Evolutionary conservation across 2,113 vertebrate species (phyloP), one percentile per base, ranked within the genome.

Genomic region (Percina caprodes): DNA sequence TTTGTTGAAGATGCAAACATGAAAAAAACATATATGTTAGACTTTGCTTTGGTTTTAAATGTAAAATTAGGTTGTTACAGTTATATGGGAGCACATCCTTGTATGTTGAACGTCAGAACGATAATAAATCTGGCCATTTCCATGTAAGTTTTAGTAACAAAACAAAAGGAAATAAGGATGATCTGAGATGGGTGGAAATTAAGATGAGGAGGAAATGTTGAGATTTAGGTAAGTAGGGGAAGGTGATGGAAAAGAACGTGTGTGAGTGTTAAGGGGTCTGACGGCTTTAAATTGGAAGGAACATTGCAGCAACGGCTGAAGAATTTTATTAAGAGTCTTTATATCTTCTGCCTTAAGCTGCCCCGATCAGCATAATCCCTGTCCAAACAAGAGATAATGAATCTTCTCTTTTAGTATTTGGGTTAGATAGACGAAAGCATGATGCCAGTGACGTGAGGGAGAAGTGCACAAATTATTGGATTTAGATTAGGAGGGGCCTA

Each of bases 301-400:
- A 90, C 87, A 82, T 83, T 86, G 83, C 90, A 85, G 90, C 88
- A 88, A 81, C 75, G 77, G 86, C 91, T 92, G 84, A 93, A 86
- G 85, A 94, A 93, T 94, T 94, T 92, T 91, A 95, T 94, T 94
- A 95, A 94, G 88, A 92, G 75, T 95, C 89, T 94, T 95, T 94
- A 94, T 92, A 89, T 95, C 88, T 84, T 85, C 75, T 58, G 84
- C 87, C 76, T 89, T 94, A 95, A 95, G 92, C 92, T 67, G 80
- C 62, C 80, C 79, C 66, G 88, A 95, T 94, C 93, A 94, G 84
- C 93, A 92, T 96, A 95, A 96, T 95, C 94, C 95, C 82, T 86
- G 80, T 92, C 94, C 94, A 94, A 95, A 96, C 94, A 94, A 92
- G 86, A 93, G 94, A 95, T 94, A 94, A 95, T 94, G 92, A 95